Base-by-base conservation (phyloP, 2,797 vertebrate genomes). In the Euphonia xanthogaster region DNA sequence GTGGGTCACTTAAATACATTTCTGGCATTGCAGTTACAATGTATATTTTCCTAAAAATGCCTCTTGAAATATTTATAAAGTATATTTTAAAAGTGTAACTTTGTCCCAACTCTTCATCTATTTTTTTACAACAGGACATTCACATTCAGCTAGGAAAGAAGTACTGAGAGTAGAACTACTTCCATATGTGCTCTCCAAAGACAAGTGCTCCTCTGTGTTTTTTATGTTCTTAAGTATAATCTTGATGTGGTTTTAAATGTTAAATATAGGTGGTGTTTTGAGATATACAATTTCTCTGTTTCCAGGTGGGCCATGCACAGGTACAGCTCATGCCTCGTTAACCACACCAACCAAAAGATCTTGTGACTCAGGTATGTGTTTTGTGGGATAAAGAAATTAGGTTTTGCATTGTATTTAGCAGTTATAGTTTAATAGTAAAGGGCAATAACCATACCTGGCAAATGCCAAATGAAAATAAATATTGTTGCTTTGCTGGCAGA, bases 271-370 rank as follows among this genome's bases (percentile, higher is more conserved):
- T 58, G 21, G 10, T 53, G 25, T 89, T 89, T 81, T 90, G 90
- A 94, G 63, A 94, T 60, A 24, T 48, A n/a, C 5, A 30, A 28
- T 92, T 96, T 92, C 71, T 97, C 90, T 97, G 50, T 96, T 98
- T 97, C 66, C 97, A 99, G 99, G 99, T 97, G 98, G 98, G 97
- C 98, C 99, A 98, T 99, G 98, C 98, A 99, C 99, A 98, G 98
- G 98, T 97, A 98, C 98, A 87, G 98, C 98, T 97, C 98, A 98
- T 87, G 98, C 98, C 96, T 98, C 99, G 3, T 98, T 98, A 98
- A 98, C 98, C 97, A 98, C 98, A 87, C 98, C 99, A 98, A 98
- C 98, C 98, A 99, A 99, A 98, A 99, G 99, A 97, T 98, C 98
- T 90, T 98, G 98, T 8, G 98, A 99, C 95, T 98, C 99, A 98